These are phyloP conservation scores for Anthonomus grandis DNA, from an alignment of 1,140 invertebrate genomes.

Conservation along the genomic window DNA sequence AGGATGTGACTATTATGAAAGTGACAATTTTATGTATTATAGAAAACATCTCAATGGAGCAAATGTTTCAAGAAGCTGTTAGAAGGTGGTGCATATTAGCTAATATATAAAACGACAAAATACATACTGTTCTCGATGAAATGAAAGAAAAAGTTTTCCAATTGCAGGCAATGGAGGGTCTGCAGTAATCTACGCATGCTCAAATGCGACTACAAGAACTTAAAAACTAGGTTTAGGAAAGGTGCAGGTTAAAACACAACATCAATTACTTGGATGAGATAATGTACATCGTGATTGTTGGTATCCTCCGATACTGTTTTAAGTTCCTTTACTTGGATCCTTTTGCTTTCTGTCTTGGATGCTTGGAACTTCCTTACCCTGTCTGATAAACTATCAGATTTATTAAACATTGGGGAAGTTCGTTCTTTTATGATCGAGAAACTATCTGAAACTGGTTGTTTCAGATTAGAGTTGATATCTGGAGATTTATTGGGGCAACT, in stretches of 20 bases:
- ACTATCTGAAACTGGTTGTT: constrained; percentile 23
- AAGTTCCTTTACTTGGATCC: constrained; percentile 46
- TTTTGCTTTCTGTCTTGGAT: constrained; percentile 35
- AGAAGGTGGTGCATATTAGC: not conserved
- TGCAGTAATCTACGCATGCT: no score
- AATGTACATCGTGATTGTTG: constrained; percentile 55
- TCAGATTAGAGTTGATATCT: not conserved
- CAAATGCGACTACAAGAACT: no score
- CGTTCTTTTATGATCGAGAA: constrained; percentile 21
- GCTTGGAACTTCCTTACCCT: constrained; percentile 41
- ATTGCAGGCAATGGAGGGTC: no score
- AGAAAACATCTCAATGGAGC: no score
- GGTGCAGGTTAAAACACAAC: constrained; percentile 15
- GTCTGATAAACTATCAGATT: constrained; percentile 40
- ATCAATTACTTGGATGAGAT: constrained; percentile 53
- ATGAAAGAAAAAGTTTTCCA: no score
- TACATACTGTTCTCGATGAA: no score
- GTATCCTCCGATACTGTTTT: constrained; percentile 44
- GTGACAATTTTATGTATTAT: no score
- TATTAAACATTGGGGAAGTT: constrained; percentile 24
- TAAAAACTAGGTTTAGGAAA: constrained; percentile 1
- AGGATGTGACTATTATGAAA: no score
- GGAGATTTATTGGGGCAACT: not conserved
- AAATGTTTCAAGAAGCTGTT: not conserved
- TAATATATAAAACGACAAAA: no score